These are phyloP conservation scores for Buathra laborator DNA, from an alignment of 2,888 invertebrate genomes.

Conservation along the genomic window DNA sequence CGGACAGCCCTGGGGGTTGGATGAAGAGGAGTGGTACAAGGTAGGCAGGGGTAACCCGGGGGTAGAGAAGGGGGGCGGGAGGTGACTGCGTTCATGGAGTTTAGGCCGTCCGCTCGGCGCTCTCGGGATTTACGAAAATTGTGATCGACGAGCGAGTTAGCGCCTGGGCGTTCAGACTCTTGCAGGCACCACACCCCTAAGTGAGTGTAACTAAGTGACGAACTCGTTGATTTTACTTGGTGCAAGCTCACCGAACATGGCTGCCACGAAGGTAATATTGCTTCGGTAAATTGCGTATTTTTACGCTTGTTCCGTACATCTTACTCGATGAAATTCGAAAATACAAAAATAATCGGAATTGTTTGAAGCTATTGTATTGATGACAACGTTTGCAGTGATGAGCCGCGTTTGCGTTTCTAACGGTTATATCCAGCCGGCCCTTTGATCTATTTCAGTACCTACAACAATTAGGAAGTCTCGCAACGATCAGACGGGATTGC, in stretches of 20 bases:
- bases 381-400: too few relatives aligned
- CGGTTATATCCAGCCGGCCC: too few relatives aligned
- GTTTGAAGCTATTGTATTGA: too few relatives aligned
- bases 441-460: too few relatives aligned
- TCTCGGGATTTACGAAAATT: slow-evolving; percentile 65
- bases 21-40: slow-evolving; percentile 34
- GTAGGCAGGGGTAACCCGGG: neutral
- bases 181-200: neutral
- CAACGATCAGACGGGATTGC: too few relatives aligned
- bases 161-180: slow-evolving; percentile 24
- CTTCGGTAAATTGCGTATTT: neutral
- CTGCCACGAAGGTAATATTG: neutral
- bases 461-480: too few relatives aligned
- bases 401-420: too few relatives aligned
- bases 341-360: neutral
- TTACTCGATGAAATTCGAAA: neutral
- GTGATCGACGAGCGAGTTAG: slow-evolving; percentile 63
- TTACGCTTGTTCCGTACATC: neutral
- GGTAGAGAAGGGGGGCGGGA: neutral
- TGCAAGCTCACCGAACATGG: neutral
- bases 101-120: slow-evolving; percentile 50
- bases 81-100: slow-evolving; percentile 12
- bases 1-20: slow-evolving; percentile 40
- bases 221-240: slow-evolving; percentile 38
- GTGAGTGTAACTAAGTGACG: slow-evolving; percentile 22